These are phyloP conservation scores for Clivina fossor DNA, from an alignment of 2,888 invertebrate species.

Conservation along the genomic window DNA sequence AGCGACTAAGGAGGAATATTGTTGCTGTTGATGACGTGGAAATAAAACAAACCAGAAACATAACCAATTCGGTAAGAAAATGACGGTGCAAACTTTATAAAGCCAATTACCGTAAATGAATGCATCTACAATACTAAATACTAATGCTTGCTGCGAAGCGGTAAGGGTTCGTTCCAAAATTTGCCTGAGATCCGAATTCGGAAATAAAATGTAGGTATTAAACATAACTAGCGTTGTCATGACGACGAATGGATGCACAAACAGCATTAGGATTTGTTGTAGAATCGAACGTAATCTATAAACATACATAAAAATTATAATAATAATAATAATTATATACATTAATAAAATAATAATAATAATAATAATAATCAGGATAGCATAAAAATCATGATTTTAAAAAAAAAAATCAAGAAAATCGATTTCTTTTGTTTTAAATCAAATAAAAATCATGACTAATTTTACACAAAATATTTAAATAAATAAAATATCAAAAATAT, in stretches of 20 bases:
- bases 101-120: slow-evolving; percentile 93
- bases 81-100: slow-evolving; percentile 67
- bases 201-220: slow-evolving; percentile 65
- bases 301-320: slow-evolving; percentile 1
- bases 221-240: slow-evolving; percentile 61
- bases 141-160: slow-evolving; percentile 74
- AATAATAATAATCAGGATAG: too few species aligned
- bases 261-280: slow-evolving; percentile 58
- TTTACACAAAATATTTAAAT: too few species aligned
- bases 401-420: too few species aligned
- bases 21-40: too few species aligned
- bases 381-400: too few species aligned
- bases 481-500: too few species aligned
- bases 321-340: not conserved
- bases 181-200: slow-evolving; percentile 59
- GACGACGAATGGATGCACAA: slow-evolving; percentile 73
- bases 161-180: slow-evolving; percentile 59
- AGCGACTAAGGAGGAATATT: too few species aligned
- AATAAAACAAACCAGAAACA: slow-evolving; percentile 67
- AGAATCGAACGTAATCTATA: slow-evolving; percentile 11
- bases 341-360: too few species aligned
- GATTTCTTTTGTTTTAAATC: too few species aligned
- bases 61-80: slow-evolving; percentile 81
- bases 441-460: too few species aligned
- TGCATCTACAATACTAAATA: slow-evolving; percentile 79